These are phyloP conservation scores for Drosophila eohydei DNA, from an alignment of 2,888 invertebrate genomes.

Conservation along the genomic window DNA sequence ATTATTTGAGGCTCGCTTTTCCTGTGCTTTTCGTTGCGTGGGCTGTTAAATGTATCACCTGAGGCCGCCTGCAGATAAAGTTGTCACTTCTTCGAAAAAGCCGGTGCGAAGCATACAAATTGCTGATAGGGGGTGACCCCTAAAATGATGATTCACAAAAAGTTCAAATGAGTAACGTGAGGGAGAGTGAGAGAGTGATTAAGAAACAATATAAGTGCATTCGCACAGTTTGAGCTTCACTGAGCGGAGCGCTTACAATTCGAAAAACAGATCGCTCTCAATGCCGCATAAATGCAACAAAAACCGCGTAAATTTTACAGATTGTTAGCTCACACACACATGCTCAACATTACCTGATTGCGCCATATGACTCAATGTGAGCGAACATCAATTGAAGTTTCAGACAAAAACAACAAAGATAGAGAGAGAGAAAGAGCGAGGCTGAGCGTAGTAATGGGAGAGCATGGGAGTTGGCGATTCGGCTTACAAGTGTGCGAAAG, in stretches of 20 bases:
- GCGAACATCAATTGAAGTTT: slow-evolving; percentile 57
- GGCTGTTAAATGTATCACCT: slow-evolving; percentile 41
- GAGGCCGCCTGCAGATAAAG: slow-evolving; percentile 57
- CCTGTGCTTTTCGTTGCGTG: slow-evolving; percentile 3
- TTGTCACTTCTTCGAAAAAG: slow-evolving; percentile 8
- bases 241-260: not conserved
- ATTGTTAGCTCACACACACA: not conserved
- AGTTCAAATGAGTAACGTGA: slow-evolving; percentile 7
- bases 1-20: slow-evolving; percentile 25
- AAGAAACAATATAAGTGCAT: not conserved
- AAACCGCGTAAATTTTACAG: slow-evolving; percentile 27
- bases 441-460: slow-evolving; percentile 6
- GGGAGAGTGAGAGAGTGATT: not conserved
- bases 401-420: slow-evolving; percentile 1
- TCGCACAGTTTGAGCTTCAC: slow-evolving; percentile 15
- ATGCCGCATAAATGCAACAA: slow-evolving; percentile 9
- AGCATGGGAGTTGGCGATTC: slow-evolving; percentile 14
- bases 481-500: slow-evolving; percentile 6
- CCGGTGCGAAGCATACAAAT: not conserved
- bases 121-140: slow-evolving; percentile 4
- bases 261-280: slow-evolving; percentile 3
- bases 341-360: slow-evolving; percentile 12
- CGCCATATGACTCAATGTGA: slow-evolving; percentile 25
- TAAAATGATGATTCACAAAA: slow-evolving; percentile 40
- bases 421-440: slow-evolving; percentile 5